Base-by-base conservation (phyloP, 1,140 invertebrate species). In the Reticulitermes speratus region DNA sequence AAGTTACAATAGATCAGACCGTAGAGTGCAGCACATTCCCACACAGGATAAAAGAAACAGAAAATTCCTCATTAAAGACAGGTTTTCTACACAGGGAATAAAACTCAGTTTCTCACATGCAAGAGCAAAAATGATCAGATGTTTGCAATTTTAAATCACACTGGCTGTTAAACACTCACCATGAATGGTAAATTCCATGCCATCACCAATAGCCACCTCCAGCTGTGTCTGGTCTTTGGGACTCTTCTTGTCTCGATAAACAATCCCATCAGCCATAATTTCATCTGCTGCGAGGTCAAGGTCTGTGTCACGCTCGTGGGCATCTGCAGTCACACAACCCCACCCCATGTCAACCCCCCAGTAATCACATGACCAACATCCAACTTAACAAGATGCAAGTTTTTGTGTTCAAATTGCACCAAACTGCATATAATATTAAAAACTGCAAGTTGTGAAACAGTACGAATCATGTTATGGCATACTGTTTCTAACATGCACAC, bases 141-240 rank as follows among this genome's bases (percentile, higher is more conserved):
- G 19, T 55, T 6, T 5, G 0, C 14, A 55, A 19, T 16, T 55
- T 5, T 55, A 55, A 55, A 55, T 55, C 5, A 55, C 16, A 14
- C 12, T 2, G 0, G 19, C 14, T 55, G 16, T 19, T 55, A 55
- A 55, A 55, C 3, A 87, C 88, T 92, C 93, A 95, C 95, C 96
- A 90, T 97, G 96, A 92, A 97, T 97, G 8, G 96, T 97, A 89
- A 97, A 96, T 91, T 97, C 96, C 95, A 97, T 96, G 82, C 96
- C 96, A 90, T 97, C 96, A 16, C 96, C 96, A 88, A 97, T 97
- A 48, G 96, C 96, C 87, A 97, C 96, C 92, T 97, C 97, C 85
- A 97, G 93, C 90, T 97, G 96, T 87, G 93, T 93, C 45, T 89
- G 88, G 87, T 96, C 96, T 92, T 97, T 96, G 19, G 93, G 92